Evolutionary conservation across 2,113 vertebrate species (phyloP), one percentile per base, ranked within the genome.

Genomic region (Neogobius melanostomus): DNA sequence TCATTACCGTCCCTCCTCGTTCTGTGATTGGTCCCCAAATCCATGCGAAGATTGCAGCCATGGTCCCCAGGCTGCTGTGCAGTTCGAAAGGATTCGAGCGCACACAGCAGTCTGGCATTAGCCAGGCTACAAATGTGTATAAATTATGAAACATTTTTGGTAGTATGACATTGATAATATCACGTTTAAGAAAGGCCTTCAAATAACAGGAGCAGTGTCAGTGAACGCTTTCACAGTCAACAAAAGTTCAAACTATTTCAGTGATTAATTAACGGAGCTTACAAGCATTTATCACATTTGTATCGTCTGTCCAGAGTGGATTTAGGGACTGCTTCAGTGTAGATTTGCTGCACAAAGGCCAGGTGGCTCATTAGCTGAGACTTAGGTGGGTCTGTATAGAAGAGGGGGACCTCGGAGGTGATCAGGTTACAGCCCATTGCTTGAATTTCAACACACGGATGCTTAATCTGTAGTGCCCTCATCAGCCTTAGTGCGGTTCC

Each of bases 261-360:
- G 79, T 88, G 76, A 90, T 91, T 89, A 78, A 91, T 91, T 91
- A 90, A 91, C 86, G 78, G 72, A 82, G 76, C 77, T 89, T 90
- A 88, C 87, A 91, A 82, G 75, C 73, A 83, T 72, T 80, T 78
- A 91, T 80, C 83, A 89, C 51, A 67, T 87, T 85, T 88, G 88
- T 83, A 88, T 91, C 88, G 72, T 77, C 88, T 91, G 82, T 88
- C 87, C 64, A 12, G 72, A 76, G 49, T 69, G 81, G 88, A 85
- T 86, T 89, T 87, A 79, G 82, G 67, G 48, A 65, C 69, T 69
- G 69, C 85, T 89, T 85, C 85, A 89, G 74, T 6, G 85, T 76
- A 88, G 91, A 88, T 86, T 91, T 89, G 89, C 73, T 65, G 79
- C 81, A 91, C 90, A 92, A 92, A 91, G 82, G 87, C 70, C 76